Conservation (phyloP, 2,113 vertebrate genomes). For the Neofelis nebulosa region DNA sequence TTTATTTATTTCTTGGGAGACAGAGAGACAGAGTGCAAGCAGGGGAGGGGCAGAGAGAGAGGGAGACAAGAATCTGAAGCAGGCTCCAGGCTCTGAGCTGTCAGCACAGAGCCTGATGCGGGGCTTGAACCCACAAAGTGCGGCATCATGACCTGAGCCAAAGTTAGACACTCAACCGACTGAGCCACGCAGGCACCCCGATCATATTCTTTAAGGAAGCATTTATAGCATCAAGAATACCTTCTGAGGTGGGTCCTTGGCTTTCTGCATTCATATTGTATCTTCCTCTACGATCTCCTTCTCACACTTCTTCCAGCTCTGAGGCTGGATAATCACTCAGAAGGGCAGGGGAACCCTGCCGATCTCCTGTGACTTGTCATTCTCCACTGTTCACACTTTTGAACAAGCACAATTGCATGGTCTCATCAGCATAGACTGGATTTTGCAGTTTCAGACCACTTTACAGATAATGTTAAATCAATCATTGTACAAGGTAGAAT, state of each 20-base stretch:
- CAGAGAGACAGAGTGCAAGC: no score
- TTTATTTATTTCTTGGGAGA: no score
- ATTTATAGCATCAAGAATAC: neutral
- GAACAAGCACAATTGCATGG: neutral
- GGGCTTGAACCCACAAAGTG: no score
- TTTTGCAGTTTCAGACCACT: neutral
- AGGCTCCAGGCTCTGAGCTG: no score
- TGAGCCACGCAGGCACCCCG: no score
- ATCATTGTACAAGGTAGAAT: neutral
- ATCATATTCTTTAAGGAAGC: neutral
- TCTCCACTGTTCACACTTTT: neutral
- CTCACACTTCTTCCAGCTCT: neutral
- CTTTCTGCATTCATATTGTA: neutral
- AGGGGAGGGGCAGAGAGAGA: no score
- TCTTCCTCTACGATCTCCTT: neutral
- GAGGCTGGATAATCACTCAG: neutral
- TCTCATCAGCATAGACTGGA: neutral
- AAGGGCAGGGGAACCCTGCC: neutral
- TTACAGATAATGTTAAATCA: neutral
- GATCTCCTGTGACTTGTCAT: neutral
- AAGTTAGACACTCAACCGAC: no score
- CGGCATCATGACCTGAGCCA: no score
- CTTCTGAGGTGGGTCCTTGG: neutral
- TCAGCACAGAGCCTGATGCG: no score
- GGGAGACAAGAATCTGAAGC: no score